Evolutionary conservation across 92 coral and sea anemone genomes (phyloP).

Genomic region (Epizoanthus fatuus): DNA sequence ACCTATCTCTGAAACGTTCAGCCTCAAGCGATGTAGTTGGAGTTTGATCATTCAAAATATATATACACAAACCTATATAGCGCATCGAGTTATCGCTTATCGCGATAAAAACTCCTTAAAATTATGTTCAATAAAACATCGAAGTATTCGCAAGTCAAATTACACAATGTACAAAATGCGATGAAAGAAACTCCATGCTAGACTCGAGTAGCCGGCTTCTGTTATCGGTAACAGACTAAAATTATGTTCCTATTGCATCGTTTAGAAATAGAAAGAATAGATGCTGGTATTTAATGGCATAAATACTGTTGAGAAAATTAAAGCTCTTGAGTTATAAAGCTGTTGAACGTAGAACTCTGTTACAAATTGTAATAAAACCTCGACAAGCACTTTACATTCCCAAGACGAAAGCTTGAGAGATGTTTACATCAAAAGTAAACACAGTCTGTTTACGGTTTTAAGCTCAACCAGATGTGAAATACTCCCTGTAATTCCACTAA

Average conservation of each 20-base stretch:
- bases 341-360: neutral
- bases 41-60: neutral
- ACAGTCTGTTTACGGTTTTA: conserved; percentile 33
- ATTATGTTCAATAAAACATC: conserved; percentile 12
- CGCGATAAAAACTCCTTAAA: conserved; percentile 23
- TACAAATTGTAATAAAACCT: neutral
- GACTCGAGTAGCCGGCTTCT: conserved; percentile 3
- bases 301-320: neutral
- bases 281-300: neutral
- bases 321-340: neutral
- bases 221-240: conserved; percentile 16
- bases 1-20: neutral
- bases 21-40: neutral
- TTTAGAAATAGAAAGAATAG: too few species aligned
- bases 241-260: neutral
- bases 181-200: conserved; percentile 34
- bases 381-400: conserved; percentile 1
- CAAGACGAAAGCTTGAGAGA: neutral
- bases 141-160: conserved; percentile 10
- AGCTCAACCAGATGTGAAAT: neutral
- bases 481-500: conserved; percentile 6
- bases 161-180: conserved; percentile 16
- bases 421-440: conserved; percentile 29
- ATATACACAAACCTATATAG: neutral
- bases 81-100: conserved; percentile 10